phyloP scores from a whole-genome alignment of 2,888 invertebrate species.

The Carcina quercana region DNA sequence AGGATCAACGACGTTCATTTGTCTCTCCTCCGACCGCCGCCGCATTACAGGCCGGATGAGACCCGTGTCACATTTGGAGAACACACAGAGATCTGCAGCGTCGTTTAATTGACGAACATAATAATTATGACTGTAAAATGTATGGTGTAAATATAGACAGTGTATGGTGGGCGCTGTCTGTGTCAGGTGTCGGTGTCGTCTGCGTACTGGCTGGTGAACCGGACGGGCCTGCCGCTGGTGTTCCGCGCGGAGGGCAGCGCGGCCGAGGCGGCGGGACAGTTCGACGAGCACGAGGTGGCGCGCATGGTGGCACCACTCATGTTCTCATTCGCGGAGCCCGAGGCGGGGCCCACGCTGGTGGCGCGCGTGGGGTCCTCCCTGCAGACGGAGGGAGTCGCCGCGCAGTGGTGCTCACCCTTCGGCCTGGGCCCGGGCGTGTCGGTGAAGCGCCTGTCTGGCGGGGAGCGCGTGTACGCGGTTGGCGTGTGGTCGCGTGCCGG shows the following conservation, averaged over 20 bases:
- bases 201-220: conserved; percentile 97
- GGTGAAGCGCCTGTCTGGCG: conserved; percentile 70
- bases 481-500: conserved; percentile 93
- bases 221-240: conserved; percentile 95
- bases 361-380: conserved; percentile 82
- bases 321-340: conserved; percentile 94
- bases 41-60: no score
- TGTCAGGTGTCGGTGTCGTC: conserved; percentile 83
- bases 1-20: no score
- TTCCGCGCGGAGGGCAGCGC: conserved; percentile 92
- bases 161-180: no score
- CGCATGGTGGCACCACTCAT: conserved; percentile 93
- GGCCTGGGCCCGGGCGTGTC: conserved; percentile 86
- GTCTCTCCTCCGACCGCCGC: no score
- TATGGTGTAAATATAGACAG: no score
- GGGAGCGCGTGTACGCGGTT: conserved; percentile 83
- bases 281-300: conserved; percentile 95
- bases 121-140: no score
- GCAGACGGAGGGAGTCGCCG: conserved; percentile 11
- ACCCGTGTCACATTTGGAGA: no score
- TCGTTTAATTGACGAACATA: no score
- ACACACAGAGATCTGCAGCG: no score
- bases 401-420: conserved; percentile 90
- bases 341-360: conserved; percentile 84
- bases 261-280: conserved; percentile 89